These are phyloP conservation scores for Thumatha senex DNA, from an alignment of 2,888 invertebrate genomes.

Conservation along the genomic window DNA sequence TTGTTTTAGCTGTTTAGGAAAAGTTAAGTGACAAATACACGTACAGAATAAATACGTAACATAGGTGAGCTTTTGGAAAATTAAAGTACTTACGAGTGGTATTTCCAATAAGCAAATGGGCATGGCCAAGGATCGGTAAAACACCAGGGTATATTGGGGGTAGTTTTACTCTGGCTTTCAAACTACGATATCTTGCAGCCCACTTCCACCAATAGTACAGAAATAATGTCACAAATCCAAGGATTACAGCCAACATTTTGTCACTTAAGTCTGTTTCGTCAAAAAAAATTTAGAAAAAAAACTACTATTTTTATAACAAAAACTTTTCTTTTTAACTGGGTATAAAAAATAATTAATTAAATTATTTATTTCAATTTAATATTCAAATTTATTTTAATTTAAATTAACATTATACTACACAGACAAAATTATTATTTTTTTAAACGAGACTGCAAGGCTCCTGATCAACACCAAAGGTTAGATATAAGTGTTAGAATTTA, in stretches of 20 bases:
- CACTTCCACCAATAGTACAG: conserved; percentile 25
- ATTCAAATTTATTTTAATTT: background rate
- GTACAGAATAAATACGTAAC: too few species aligned
- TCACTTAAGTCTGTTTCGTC: background rate
- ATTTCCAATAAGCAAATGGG: conserved; percentile 40
- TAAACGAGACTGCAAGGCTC: background rate
- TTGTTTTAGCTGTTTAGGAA: too few species aligned
- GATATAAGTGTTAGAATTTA: background rate
- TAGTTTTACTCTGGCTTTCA: conserved; percentile 18
- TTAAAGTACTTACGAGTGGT: conserved; percentile 37
- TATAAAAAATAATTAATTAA: too few species aligned
- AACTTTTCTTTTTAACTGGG: background rate
- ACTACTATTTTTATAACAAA: background rate
- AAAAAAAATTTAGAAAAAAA: background rate
- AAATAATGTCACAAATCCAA: conserved; percentile 20
- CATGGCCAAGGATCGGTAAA: conserved; percentile 47
- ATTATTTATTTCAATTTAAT: too few species aligned
- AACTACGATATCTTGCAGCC: conserved; percentile 12
- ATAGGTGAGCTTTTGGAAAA: too few species aligned
- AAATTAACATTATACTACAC: background rate
- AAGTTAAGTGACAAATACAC: too few species aligned
- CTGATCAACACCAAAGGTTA: background rate
- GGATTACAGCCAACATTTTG: conserved; percentile 22
- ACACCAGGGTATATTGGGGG: conserved; percentile 38
- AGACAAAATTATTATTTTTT: background rate